These are phyloP conservation scores for Mythimna lalbum DNA, from an alignment of 2,888 invertebrate genomes.

Conservation along the genomic window DNA sequence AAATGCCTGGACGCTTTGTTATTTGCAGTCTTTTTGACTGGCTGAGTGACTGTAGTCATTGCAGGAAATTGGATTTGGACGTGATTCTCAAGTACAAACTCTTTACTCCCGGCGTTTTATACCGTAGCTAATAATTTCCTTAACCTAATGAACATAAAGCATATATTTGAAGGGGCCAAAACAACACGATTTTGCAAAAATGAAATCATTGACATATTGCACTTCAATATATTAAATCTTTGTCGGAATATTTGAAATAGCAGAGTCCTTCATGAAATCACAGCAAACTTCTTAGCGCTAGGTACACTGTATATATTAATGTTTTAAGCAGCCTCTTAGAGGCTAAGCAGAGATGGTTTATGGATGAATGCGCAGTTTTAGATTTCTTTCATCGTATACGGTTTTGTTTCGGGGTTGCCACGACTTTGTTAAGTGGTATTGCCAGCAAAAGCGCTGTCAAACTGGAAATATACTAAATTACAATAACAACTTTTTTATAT, in stretches of 20 bases:
- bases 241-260: slow-evolving; percentile 20
- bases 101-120: slow-evolving; percentile 34
- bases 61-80: slow-evolving; percentile 47
- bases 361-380: slow-evolving; percentile 83
- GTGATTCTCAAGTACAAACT: slow-evolving; percentile 57
- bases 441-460: neutral
- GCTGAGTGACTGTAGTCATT: slow-evolving; percentile 8
- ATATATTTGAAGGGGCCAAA: slow-evolving; percentile 63
- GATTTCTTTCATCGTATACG: slow-evolving; percentile 60
- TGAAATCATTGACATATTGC: slow-evolving; percentile 38
- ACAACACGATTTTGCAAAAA: slow-evolving; percentile 38
- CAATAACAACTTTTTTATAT: too few species aligned
- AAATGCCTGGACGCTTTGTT: slow-evolving; percentile 43
- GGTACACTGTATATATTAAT: slow-evolving; percentile 75
- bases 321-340: slow-evolving; percentile 83
- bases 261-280: slow-evolving; percentile 68
- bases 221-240: slow-evolving; percentile 48
- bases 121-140: slow-evolving; percentile 29
- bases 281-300: slow-evolving; percentile 62
- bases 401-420: neutral
- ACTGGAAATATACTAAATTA: neutral
- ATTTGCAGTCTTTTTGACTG: slow-evolving; percentile 40
- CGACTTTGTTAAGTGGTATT: neutral
- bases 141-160: slow-evolving; percentile 23
- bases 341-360: slow-evolving; percentile 77